Evolutionary conservation across 1,140 invertebrate species (phyloP).

Genomic region (Neomicropteryx cornuta): DNA sequence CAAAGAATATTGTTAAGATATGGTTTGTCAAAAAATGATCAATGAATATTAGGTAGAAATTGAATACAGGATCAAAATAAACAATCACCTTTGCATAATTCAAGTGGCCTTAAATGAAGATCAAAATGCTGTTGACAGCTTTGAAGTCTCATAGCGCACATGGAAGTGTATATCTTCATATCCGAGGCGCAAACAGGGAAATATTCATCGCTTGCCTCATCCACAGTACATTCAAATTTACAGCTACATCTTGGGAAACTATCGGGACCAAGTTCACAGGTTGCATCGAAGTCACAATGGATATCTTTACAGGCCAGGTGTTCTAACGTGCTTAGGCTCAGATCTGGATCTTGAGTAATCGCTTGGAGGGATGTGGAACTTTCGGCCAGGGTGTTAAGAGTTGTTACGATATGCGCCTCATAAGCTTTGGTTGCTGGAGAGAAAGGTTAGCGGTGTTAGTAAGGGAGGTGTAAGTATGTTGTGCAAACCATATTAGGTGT

Average conservation of each 20-base stretch:
- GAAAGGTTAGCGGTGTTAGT: slow-evolving; percentile 13
- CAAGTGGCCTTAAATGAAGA: slow-evolving; percentile 58
- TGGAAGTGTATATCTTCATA: slow-evolving; percentile 64
- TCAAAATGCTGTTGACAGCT: slow-evolving; percentile 74
- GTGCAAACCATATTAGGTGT: too few relatives aligned
- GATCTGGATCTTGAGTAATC: slow-evolving; percentile 14
- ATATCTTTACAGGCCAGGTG: slow-evolving; percentile 64
- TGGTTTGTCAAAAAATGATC: background rate
- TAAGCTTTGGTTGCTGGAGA: slow-evolving; percentile 23
- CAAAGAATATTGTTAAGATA: slow-evolving; percentile 15
- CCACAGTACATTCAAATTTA: slow-evolving; percentile 54
- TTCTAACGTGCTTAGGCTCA: slow-evolving; percentile 23
- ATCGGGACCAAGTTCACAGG: slow-evolving; percentile 63
- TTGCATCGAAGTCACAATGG: slow-evolving; percentile 72
- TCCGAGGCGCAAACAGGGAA: slow-evolving; percentile 73
- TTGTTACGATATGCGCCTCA: slow-evolving; percentile 20
- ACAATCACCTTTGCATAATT: slow-evolving; percentile 56
- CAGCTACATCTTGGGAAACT: slow-evolving; percentile 63
- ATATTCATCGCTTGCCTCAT: slow-evolving; percentile 36
- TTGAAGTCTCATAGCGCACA: slow-evolving; percentile 78
- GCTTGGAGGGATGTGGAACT: slow-evolving; percentile 21
- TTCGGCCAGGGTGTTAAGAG: slow-evolving; percentile 18
- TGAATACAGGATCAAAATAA: background rate
- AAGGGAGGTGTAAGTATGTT: too few relatives aligned
- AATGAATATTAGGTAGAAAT: background rate